Evolutionary conservation across 2,888 invertebrate species (phyloP).

Genomic region (Abscondita cerata): DNA sequence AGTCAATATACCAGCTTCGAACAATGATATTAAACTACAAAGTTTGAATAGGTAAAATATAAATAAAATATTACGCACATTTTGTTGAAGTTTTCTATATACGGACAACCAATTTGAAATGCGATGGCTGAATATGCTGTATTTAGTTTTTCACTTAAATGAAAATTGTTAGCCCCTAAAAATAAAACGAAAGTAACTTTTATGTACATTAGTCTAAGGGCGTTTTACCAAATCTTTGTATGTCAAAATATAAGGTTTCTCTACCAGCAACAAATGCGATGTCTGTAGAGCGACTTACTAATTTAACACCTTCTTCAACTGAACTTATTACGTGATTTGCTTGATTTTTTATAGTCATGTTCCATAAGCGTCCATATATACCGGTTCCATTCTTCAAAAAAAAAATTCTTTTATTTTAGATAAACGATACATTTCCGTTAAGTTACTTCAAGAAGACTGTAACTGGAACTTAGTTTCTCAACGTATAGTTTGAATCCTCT

Average conservation of each 20-base stretch:
- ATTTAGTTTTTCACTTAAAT: constrained; percentile 77
- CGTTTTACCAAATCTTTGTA: constrained; percentile 75
- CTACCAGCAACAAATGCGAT: constrained; percentile 75
- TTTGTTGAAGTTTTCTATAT: constrained; percentile 74
- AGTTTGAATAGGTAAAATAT: neutral
- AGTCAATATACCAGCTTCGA: constrained; percentile 77
- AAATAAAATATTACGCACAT: constrained; percentile 62
- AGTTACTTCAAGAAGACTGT: constrained; percentile 70
- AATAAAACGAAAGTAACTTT: constrained; percentile 18
- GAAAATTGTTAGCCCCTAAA: constrained; percentile 70
- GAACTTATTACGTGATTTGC: constrained; percentile 68
- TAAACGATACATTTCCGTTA: neutral
- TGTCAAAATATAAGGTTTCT: constrained; percentile 78
- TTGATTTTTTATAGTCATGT: constrained; percentile 65
- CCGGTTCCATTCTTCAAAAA: constrained; percentile 73
- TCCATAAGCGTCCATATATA: constrained; percentile 73
- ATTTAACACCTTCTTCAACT: constrained; percentile 73
- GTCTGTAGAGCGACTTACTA: constrained; percentile 67
- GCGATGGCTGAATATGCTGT: constrained; percentile 81
- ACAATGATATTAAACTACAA: constrained; percentile 71
- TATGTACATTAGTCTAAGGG: neutral
- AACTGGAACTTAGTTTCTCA: constrained; percentile 75
- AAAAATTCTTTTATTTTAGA: neutral
- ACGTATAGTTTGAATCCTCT: constrained; percentile 72
- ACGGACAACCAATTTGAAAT: constrained; percentile 78